Conservation (phyloP, 2,113 vertebrate genomes). For the Laterallus jamaicensis region DNA sequence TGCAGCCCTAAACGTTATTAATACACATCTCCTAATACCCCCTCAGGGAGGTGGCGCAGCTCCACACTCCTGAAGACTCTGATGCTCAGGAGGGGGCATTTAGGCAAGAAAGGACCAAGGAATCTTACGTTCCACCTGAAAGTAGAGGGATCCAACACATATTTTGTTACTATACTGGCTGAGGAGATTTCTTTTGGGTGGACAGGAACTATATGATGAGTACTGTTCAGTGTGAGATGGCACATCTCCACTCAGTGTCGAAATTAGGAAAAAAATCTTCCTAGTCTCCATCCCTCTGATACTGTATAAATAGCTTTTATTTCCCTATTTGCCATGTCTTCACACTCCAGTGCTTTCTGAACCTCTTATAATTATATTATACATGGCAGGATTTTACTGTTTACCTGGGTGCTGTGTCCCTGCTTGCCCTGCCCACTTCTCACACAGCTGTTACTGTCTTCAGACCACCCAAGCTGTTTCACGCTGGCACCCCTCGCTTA, state of each 20-base stretch:
- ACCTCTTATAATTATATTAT: background rate
- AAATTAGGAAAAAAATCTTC: conserved; percentile 39
- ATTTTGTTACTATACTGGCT: background rate
- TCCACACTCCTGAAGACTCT: rapidly evolving
- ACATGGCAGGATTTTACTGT: background rate
- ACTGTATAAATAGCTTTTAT: conserved; percentile 20
- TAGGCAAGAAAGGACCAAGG: background rate
- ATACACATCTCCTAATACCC: background rate
- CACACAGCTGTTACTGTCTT: conserved; percentile 9
- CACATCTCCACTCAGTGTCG: background rate
- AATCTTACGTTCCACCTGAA: background rate
- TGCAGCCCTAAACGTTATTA: background rate
- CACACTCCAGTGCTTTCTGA: background rate
- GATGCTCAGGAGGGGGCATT: rapidly evolving
- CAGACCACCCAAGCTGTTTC: conserved; percentile 69
- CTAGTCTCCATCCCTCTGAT: background rate
- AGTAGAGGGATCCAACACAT: background rate
- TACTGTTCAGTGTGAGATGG: background rate
- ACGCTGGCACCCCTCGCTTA: background rate
- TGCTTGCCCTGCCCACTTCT: background rate
- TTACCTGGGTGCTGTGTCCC: conserved; percentile 23
- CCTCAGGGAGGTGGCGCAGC: background rate
- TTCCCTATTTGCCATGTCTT: conserved; percentile 43
- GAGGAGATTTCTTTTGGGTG: background rate
- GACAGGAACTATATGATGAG: background rate